Evolutionary conservation across 2,888 invertebrate genomes (phyloP).

Genomic region (Yponomeuta sedellus): DNA sequence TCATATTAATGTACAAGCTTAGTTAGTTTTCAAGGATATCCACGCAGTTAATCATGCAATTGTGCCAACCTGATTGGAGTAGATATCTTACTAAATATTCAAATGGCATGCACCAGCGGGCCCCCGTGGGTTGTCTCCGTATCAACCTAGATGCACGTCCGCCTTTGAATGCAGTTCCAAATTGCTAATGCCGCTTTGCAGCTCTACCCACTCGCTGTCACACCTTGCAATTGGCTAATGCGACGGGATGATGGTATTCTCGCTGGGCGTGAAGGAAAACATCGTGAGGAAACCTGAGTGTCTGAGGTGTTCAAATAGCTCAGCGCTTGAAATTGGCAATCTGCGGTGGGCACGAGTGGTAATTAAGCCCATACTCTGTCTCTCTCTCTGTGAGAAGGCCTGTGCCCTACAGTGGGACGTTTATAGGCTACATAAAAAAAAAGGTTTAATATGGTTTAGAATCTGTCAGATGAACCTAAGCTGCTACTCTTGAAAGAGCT

Average conservation of each 20-base stretch:
- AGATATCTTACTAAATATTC: slow-evolving; percentile 14
- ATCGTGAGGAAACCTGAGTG: too few relatives aligned
- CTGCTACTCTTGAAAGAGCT: too few relatives aligned
- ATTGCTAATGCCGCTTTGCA: slow-evolving; percentile 7
- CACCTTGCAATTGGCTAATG: neutral
- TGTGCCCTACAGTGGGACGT: too few relatives aligned
- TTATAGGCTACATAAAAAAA: too few relatives aligned
- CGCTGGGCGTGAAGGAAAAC: too few relatives aligned
- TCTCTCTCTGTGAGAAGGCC: too few relatives aligned
- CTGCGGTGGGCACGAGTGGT: too few relatives aligned
- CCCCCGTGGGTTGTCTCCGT: slow-evolving; percentile 18
- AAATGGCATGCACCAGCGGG: slow-evolving; percentile 15
- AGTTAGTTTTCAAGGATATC: neutral
- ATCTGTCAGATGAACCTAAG: neutral
- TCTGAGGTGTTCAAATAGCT: too few relatives aligned
- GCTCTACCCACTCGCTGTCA: neutral
- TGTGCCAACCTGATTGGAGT: neutral
- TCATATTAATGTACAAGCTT: neutral
- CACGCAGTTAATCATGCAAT: neutral
- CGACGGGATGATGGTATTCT: neutral
- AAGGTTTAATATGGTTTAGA: too few relatives aligned
- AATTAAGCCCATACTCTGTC: too few relatives aligned
- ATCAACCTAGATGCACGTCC: slow-evolving; percentile 12
- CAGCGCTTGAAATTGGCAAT: too few relatives aligned
- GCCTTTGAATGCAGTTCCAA: slow-evolving; percentile 12